These are phyloP conservation scores for Tetramorium bicarinatum DNA, from an alignment of 2,888 invertebrate species.

Conservation along the genomic window DNA sequence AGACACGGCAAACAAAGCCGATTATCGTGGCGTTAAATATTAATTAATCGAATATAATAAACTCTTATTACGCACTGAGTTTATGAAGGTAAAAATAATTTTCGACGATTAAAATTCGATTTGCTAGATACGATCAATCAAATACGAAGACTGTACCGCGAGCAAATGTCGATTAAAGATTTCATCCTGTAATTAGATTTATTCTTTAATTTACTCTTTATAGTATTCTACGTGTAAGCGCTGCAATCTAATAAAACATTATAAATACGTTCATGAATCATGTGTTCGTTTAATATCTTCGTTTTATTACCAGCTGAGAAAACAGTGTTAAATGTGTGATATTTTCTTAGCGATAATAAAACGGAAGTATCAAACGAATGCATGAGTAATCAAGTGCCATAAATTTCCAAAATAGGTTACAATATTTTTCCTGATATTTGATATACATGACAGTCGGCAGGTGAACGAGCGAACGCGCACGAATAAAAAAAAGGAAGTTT, in stretches of 20 bases:
- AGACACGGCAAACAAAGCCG: not conserved
- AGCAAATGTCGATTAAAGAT: slow-evolving; percentile 19
- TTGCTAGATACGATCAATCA: not conserved
- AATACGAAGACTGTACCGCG: not conserved
- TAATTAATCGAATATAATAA: slow-evolving; percentile 6
- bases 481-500: slow-evolving; percentile 21
- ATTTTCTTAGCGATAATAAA: slow-evolving; percentile 11
- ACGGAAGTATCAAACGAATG: not conserved
- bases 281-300: not conserved
- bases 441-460: slow-evolving; percentile 12
- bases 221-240: not conserved
- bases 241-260: slow-evolving; percentile 39
- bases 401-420: not conserved
- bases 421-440: slow-evolving; percentile 1
- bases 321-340: not conserved
- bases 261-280: slow-evolving; percentile 13
- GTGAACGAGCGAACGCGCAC: slow-evolving; percentile 3
- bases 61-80: not conserved
- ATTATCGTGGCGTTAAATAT: not conserved
- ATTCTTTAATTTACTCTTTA: not conserved
- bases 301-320: slow-evolving; percentile 21
- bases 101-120: not conserved
- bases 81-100: not conserved
- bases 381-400: not conserved
- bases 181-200: slow-evolving; percentile 11